Percentiles rank a stretch among this genome's conserved stretches.
These are phyloP conservation scores for Pseudomugil tenellus DNA, from an alignment of 2,797 vertebrate species.

Conservation along the genomic window DNA sequence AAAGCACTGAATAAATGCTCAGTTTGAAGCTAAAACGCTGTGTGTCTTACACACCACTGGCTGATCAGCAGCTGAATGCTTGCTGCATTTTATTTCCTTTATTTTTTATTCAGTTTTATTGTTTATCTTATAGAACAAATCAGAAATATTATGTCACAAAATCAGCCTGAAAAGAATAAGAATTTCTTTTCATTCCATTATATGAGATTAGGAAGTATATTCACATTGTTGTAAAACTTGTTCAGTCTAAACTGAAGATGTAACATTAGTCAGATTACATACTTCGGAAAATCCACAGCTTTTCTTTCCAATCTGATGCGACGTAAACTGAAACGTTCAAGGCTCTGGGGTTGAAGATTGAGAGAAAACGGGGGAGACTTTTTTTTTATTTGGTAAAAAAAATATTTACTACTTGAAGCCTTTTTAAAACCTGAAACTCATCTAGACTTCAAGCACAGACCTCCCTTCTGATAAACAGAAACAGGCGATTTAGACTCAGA, in stretches of 20 bases:
- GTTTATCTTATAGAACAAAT: background rate
- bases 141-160: too few relatives aligned
- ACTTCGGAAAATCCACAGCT: background rate
- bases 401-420: background rate
- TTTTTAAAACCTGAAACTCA: background rate
- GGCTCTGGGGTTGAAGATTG: background rate
- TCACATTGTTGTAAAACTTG: background rate
- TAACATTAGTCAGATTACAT: too few relatives aligned
- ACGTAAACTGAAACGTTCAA: background rate
- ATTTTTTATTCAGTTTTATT: too few relatives aligned
- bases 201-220: background rate
- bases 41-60: background rate
- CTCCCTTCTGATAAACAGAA: background rate
- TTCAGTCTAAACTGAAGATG: background rate
- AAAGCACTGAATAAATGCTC: background rate
- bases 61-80: too few relatives aligned
- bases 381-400: background rate
- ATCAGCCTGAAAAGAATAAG: too few relatives aligned
- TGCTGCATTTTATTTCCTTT: background rate
- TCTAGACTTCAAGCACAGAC: background rate
- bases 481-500: conserved; percentile 15
- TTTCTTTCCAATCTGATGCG: background rate
- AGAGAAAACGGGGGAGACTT: background rate
- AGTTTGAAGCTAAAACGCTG: background rate
- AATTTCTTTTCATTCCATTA: background rate